A percentile compares a stretch with the other conserved stretches of the same genome.
Evolutionary conservation across 1,140 invertebrate species (phyloP).

Genomic region (Anastrepha ludens): DNA sequence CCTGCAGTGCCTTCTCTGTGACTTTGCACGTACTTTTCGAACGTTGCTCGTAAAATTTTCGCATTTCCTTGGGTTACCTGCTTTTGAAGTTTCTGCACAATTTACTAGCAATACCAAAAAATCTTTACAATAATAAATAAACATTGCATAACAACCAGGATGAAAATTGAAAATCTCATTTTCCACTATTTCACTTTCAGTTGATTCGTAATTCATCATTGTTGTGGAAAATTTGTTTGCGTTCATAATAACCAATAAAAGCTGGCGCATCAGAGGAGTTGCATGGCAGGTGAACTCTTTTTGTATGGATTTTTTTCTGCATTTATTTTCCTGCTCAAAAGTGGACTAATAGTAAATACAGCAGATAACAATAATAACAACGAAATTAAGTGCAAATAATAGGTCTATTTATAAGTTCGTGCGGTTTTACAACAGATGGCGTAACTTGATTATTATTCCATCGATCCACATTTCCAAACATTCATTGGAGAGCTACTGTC

Average conservation of each 20-base stretch:
- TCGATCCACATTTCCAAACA: too few relatives aligned
- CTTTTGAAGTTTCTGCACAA: too few relatives aligned
- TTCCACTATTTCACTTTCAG: conserved; percentile 31
- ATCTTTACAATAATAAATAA: conserved; percentile 14
- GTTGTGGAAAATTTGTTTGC: conserved; percentile 45
- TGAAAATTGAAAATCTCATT: conserved; percentile 33
- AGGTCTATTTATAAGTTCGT: too few relatives aligned
- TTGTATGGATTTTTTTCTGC: neutral
- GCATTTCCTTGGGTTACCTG: too few relatives aligned
- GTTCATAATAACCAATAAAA: conserved; percentile 41
- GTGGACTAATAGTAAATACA: conserved; percentile 30
- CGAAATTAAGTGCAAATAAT: conserved; percentile 14
- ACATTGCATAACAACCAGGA: neutral
- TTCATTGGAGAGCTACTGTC: too few relatives aligned
- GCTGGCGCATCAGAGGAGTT: conserved; percentile 5
- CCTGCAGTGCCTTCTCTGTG: too few relatives aligned
- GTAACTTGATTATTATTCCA: too few relatives aligned
- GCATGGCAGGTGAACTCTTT: neutral
- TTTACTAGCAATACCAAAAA: neutral
- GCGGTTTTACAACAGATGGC: too few relatives aligned
- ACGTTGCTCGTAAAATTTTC: too few relatives aligned
- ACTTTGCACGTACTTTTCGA: too few relatives aligned
- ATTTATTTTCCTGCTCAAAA: neutral
- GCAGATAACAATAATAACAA: conserved; percentile 27
- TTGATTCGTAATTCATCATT: conserved; percentile 41